Base-by-base conservation (phyloP, 92 coral and sea anemone genomes). In the Meandrina meandrites region DNA sequence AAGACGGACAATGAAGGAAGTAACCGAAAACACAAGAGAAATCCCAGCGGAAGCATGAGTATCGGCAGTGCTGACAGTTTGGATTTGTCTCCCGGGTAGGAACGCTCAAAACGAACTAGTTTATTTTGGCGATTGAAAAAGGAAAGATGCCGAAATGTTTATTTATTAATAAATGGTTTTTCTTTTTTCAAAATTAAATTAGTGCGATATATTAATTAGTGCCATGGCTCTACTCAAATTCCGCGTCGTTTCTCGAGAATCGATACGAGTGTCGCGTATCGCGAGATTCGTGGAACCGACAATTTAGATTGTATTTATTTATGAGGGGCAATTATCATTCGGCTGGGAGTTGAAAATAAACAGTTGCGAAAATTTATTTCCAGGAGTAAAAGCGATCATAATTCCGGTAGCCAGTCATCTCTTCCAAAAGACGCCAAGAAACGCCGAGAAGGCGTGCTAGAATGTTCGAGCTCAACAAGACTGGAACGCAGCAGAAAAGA, bases 31-130 rank as follows among this genome's bases (percentile, higher is more conserved):
- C 97, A 95, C 80, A 92, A 92, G 82, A 83, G 98, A 72, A 93
- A 92, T 53, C 92, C 94, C 37, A 97, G 99, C 53, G 94, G 92
- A 22, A 95, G 97, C 79, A 32, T 95, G 88, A 97, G 99, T 75
- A 90, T 96, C 17, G 95, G 93, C n/a, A 96, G 96, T 58, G 91
- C 94, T 12, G 98, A 97, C 69, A 90, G 94, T 80, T 51, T 81
- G 47, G 91, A 86, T 30, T 78, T 78, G 69, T 89, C 92, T 13
- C 86, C 96, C 0, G 91, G 97, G 98, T 95, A 73, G 87, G 90
- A 24, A 51, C 9, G 30, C 72, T 84, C 1, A 54, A 15, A 54
- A 15, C 60, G 1, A 54, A 22, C 60, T 54, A 54, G 21, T 15
- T 54, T 54, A 16, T 54, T 17, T 54, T 15, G 60, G 60, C 8